Conservation (phyloP, 2,888 invertebrate species). For the Drosophila helvetica region DNA sequence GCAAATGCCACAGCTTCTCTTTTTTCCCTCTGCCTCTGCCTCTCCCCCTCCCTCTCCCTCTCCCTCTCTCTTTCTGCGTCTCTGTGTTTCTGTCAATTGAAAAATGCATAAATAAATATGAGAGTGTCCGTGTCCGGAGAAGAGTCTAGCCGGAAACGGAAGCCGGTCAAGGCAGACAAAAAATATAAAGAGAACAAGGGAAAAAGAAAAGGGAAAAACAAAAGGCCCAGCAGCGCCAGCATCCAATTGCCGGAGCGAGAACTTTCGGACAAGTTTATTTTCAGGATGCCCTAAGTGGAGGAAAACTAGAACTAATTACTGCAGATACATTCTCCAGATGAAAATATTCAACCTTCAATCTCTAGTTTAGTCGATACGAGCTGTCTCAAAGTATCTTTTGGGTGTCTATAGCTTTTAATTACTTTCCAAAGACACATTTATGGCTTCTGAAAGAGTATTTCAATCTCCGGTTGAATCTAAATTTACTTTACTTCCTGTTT, state of each 20-base stretch:
- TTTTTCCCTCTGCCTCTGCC: slow-evolving; percentile 5
- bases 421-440: not conserved
- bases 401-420: too few species aligned
- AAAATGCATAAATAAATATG: slow-evolving; percentile 59
- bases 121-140: slow-evolving; percentile 25
- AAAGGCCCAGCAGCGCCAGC: slow-evolving; percentile 1
- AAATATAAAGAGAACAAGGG: slow-evolving; percentile 1
- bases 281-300: not conserved
- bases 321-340: not conserved
- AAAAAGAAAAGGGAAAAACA: not conserved
- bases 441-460: not conserved
- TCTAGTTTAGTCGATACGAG: too few species aligned
- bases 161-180: slow-evolving; percentile 16
- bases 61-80: slow-evolving; percentile 13
- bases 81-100: slow-evolving; percentile 39
- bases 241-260: slow-evolving; percentile 11
- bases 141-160: slow-evolving; percentile 46
- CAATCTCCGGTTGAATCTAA: not conserved
- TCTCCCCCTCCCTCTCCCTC: slow-evolving; percentile 18
- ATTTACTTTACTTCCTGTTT: not conserved
- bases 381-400: too few species aligned
- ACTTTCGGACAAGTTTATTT: slow-evolving; percentile 10
- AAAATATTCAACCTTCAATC: too few species aligned
- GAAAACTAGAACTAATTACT: not conserved
- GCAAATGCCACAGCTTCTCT: slow-evolving; percentile 59